Percentiles rank a stretch among this genome's conserved stretches.
Evolutionary conservation across 2,113 vertebrate species (phyloP).

Genomic region (Amphiprion ocellaris): DNA sequence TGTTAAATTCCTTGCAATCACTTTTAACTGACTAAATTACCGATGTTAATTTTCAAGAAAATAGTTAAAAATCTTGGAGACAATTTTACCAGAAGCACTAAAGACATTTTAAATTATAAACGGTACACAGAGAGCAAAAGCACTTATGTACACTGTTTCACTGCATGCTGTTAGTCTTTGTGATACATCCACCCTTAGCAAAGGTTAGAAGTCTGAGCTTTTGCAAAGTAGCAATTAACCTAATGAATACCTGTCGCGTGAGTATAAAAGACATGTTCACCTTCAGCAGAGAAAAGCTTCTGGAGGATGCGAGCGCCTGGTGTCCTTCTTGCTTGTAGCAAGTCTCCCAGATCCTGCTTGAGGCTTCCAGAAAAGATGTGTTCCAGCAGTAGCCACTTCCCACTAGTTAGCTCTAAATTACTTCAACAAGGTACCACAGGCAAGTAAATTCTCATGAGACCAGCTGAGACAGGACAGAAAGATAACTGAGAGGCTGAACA

Average conservation of each 20-base stretch:
- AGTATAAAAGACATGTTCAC: constrained; percentile 84
- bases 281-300: constrained; percentile 70
- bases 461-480: constrained; percentile 48
- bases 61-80: neutral
- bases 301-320: constrained; percentile 32
- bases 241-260: constrained; percentile 76
- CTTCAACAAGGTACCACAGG: constrained; percentile 58
- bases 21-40: neutral
- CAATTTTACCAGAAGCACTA: neutral
- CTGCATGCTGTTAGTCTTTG: constrained; percentile 73
- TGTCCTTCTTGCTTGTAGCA: constrained; percentile 36
- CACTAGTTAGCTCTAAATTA: constrained; percentile 74
- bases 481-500: constrained; percentile 25
- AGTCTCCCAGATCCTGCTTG: constrained; percentile 30
- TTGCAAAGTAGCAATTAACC: constrained; percentile 63
- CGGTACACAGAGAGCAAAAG: neutral
- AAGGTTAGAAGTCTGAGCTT: constrained; percentile 56
- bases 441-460: constrained; percentile 42
- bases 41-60: neutral
- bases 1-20: neutral
- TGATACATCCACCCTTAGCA: constrained; percentile 27
- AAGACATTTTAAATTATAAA: neutral
- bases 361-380: constrained; percentile 35
- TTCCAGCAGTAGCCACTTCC: constrained; percentile 55
- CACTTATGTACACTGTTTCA: neutral